These are phyloP conservation scores for Vespertilio murinus DNA, from an alignment of 2,797 vertebrate species.

Conservation along the genomic window DNA sequence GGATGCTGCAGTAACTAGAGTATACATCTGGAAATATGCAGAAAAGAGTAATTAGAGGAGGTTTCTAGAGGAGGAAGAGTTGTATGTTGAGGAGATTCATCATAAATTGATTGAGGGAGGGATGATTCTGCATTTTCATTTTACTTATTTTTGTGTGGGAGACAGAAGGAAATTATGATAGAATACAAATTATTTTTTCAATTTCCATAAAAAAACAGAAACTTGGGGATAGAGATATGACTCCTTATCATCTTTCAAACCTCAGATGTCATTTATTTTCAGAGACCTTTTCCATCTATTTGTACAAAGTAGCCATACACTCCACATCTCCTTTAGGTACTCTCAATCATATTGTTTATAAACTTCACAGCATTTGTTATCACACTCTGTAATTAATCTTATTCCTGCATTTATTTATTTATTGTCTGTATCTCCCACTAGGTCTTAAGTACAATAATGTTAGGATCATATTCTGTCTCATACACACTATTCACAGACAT, in stretches of 20 bases:
- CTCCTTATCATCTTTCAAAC: not conserved
- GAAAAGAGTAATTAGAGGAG: not conserved
- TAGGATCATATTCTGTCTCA: not conserved
- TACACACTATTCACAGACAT: not conserved
- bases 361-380: not conserved
- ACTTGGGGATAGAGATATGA: not conserved
- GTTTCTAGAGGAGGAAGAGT: not conserved
- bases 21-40: not conserved
- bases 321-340: not conserved
- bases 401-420: not conserved
- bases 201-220: not conserved
- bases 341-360: not conserved
- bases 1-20: not conserved
- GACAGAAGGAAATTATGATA: not conserved
- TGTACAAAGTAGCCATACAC: not conserved
- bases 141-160: not conserved
- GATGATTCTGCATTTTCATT: not conserved
- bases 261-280: not conserved
- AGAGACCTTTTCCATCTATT: not conserved
- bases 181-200: not conserved
- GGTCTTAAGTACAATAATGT: not conserved
- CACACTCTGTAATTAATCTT: not conserved
- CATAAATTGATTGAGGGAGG: not conserved
- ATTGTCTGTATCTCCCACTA: not conserved
- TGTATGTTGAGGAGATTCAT: not conserved